Conservation (phyloP, 2,888 invertebrate genomes). For the Drosophila affinis region DNA sequence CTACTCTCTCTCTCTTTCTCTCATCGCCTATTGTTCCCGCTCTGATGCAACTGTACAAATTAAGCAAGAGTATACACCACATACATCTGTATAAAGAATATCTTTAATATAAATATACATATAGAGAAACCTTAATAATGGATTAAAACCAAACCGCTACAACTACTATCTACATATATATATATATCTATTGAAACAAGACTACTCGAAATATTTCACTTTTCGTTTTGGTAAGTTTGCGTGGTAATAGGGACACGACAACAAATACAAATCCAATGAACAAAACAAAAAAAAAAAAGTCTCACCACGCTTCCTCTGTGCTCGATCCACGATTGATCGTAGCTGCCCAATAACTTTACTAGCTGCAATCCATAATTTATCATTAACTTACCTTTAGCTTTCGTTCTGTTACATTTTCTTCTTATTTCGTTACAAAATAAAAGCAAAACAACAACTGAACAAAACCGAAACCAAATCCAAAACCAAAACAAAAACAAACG, state of each 20-base stretch:
- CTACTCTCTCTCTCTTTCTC: constrained; percentile 37
- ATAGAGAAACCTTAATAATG: constrained; percentile 23
- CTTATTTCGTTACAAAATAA: constrained; percentile 21
- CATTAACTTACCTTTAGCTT: constrained; percentile 20
- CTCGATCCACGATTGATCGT: constrained; percentile 7
- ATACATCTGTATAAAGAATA: constrained; percentile 41
- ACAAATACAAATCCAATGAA: constrained; percentile 26
- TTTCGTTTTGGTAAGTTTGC: constrained; percentile 73
- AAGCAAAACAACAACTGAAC: constrained; percentile 10
- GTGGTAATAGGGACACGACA: constrained; percentile 39
- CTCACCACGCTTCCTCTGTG: constrained; percentile 34
- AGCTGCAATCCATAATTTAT: constrained; percentile 35
- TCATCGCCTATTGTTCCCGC: constrained; percentile 50
- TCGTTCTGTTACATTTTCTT: constrained; percentile 25
- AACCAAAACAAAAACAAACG: not conserved
- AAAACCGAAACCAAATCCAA: constrained; percentile 17
- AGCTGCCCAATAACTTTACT: constrained; percentile 22
- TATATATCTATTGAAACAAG: constrained; percentile 29
- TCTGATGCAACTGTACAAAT: constrained; percentile 61
- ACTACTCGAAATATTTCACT: constrained; percentile 55
- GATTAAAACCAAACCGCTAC: constrained; percentile 38
- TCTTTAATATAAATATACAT: constrained; percentile 26
- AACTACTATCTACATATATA: constrained; percentile 43
- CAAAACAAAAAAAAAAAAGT: not conserved
- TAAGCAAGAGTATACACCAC: constrained; percentile 34